Evolutionary conservation across 2,113 vertebrate species (phyloP).

Genomic region (Copsychus sechellarum): DNA sequence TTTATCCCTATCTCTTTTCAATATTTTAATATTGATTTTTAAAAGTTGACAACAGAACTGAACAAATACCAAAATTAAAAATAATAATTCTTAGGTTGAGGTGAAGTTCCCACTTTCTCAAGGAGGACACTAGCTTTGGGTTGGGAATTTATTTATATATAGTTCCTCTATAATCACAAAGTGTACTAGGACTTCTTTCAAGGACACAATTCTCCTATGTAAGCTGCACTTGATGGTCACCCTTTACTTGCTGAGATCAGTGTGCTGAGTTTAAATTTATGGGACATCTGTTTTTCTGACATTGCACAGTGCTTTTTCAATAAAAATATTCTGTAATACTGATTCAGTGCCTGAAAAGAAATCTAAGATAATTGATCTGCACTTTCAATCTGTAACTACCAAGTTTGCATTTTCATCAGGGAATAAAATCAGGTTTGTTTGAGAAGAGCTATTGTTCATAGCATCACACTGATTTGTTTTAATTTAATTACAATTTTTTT

Average conservation of each 20-base stretch:
- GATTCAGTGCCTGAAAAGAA: background rate
- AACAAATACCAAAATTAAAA: background rate
- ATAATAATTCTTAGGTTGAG: background rate
- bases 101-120: background rate
- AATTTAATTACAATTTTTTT: slow-evolving; percentile 19
- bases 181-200: background rate
- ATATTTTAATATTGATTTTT: background rate
- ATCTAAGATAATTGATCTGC: background rate
- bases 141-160: background rate
- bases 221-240: background rate
- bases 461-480: background rate
- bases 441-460: background rate
- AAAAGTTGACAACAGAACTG: background rate
- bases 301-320: background rate
- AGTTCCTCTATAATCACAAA: background rate
- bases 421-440: background rate
- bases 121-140: background rate
- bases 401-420: background rate
- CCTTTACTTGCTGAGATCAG: background rate
- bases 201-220: background rate
- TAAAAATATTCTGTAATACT: background rate
- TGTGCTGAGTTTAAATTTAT: background rate
- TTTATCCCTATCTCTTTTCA: background rate
- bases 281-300: background rate
- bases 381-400: background rate